Base-by-base conservation (phyloP, 2,888 invertebrate species). In the Leptinotarsa haldemani region DNA sequence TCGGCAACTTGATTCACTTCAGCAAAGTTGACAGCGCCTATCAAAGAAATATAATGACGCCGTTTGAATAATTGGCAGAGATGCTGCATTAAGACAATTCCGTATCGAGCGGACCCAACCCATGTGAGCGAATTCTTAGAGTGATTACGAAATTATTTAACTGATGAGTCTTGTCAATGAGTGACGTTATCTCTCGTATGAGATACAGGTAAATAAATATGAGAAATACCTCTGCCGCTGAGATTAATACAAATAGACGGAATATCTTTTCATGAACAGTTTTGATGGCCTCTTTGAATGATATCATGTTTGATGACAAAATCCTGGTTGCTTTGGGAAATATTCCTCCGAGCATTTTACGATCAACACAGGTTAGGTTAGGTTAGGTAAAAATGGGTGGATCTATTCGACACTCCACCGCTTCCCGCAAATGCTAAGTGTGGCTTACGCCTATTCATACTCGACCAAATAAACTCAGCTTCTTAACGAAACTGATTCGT, bases 1-100 rank as follows among this genome's bases (percentile, higher is more conserved):
- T 82, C 81, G 78, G 80, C 78, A 73, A 74, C 66, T 79, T 78
- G 81, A 81, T 81, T 76, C 80, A 77, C 76, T 78, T 64, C 71
- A 63, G 52, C 74, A 53, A 69, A 76, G 72, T 75, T 79, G 80
- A 80, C 79, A 77, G 77, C 70, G 65, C 58, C 75, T 77, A 76
- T 74, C 75, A 73, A 75, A 73, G 65, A 71, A 74, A 76, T 77
- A 77, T 75, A 75, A 75, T 75, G 64, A 76, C 69, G 67, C 73
- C 69, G 56, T 65, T 65, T 74, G 70, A 74, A 76, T 76, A 76
- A 78, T 78, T 74, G 61, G 58, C 40, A 53, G 56, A 73, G 73
- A 70, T 73, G 70, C 52, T 58, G 61, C 65, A 73, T 75, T 69
- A 61, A 70, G 70, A 70, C 75, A 70, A 75, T 70, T 73, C 73